These are phyloP conservation scores for Pharmacophagus antenor DNA, from an alignment of 2,888 invertebrate species.

Conservation along the genomic window DNA sequence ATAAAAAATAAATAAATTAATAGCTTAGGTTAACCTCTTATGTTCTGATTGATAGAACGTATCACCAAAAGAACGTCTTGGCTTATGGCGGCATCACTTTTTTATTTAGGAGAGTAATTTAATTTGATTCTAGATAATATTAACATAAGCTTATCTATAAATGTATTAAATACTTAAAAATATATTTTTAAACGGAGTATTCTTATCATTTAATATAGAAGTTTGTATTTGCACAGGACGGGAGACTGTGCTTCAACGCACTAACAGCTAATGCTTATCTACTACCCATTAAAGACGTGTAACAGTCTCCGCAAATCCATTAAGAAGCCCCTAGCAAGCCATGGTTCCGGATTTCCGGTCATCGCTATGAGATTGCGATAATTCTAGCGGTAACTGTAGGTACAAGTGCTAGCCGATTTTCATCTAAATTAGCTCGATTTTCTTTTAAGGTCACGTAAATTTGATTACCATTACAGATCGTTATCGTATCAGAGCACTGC, in stretches of 20 bases:
- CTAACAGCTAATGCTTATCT: constrained; percentile 20
- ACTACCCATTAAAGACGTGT: constrained; percentile 20
- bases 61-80: too few relatives aligned
- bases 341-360: constrained; percentile 23
- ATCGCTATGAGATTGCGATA: constrained; percentile 17
- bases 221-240: constrained; percentile 2
- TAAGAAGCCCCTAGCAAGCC: constrained; percentile 9
- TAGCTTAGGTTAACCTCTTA: too few relatives aligned
- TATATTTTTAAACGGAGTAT: too few relatives aligned
- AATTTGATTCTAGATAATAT: too few relatives aligned
- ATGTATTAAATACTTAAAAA: too few relatives aligned
- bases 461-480: neutral
- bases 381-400: constrained; percentile 5
- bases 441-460: neutral
- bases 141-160: too few relatives aligned
- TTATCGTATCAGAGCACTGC: neutral
- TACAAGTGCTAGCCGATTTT: neutral
- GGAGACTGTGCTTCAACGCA: neutral
- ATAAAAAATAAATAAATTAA: too few relatives aligned
- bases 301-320: constrained; percentile 21
- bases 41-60: too few relatives aligned
- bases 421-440: neutral
- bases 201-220: too few relatives aligned
- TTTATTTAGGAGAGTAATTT: too few relatives aligned
- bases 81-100: too few relatives aligned